Base-by-base conservation (phyloP, 23 tunicate genomes). In the Aplidium turbinatum region DNA sequence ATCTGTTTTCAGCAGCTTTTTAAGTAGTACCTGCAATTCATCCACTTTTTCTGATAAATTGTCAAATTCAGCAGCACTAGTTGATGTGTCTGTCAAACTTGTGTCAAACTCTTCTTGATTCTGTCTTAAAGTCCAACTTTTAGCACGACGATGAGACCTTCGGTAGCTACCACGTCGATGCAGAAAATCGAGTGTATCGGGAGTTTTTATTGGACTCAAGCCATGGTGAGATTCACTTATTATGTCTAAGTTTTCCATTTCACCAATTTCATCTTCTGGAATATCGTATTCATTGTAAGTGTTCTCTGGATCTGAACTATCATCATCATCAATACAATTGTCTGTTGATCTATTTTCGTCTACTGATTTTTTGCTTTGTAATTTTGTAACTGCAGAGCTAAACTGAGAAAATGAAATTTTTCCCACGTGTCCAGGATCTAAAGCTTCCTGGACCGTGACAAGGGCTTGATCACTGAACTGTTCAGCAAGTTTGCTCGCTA, bases 221-320 rank as follows among this genome's bases (percentile, higher is more conserved):
- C 27, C 27, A 30, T 81, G 72, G 1, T 68, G 70, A 3, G 96
- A 88, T 70, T 81, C 87, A 21, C 87, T 79, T 30, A 76, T 36
- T 4, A 81, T 79, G 33, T 88, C 83, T 52, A 81, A 81, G 31
- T 76, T 88, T 47, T 88, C 87, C 96, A 88, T 88, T 53, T 79
- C 82, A 28, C 57, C 55, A 2, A 51, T 79, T 40, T 91, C 97
- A 39, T 79, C 89, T 18, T 91, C 97, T 4, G 83, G 72, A 33
- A 87, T 38, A 57, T 91, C 97, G 79, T 91, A 91, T 47, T 91
- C 97, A 85, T 91, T 91, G 73, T 91, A 91, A 31, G 97, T 84
- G 74, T 73, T 75, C 38, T 91, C 97, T 22, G 91, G 97, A 54
- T 91, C 97, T 29, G 97, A 91, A 46, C 67, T 74, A 18, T 83